Conservation (phyloP, 2,888 invertebrate genomes). For the Leptinotarsa haldemani region DNA sequence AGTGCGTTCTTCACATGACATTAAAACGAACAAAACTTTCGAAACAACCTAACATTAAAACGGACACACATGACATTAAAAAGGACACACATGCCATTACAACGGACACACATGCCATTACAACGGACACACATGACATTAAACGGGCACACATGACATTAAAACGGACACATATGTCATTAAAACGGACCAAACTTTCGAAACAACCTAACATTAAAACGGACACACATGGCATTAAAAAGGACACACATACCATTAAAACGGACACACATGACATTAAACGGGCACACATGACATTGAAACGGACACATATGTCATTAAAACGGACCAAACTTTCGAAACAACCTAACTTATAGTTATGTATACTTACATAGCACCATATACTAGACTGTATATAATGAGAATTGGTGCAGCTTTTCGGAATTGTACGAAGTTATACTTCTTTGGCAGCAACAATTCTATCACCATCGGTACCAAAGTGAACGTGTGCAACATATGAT, state of each 20-base stretch:
- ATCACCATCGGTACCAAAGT: slow-evolving; percentile 67
- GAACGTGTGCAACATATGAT: slow-evolving; percentile 72
- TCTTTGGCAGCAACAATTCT: slow-evolving; percentile 63
- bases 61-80: background rate
- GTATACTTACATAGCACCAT: slow-evolving; percentile 48
- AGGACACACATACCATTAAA: background rate
- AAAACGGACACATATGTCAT: background rate
- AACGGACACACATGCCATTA: background rate
- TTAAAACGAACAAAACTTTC: too few relatives aligned
- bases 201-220: too few relatives aligned
- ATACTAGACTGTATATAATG: slow-evolving; percentile 35
- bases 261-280: too few relatives aligned
- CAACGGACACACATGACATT: too few relatives aligned
- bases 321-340: background rate
- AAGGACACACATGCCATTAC: background rate
- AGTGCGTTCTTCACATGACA: background rate
- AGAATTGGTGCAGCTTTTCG: slow-evolving; percentile 37
- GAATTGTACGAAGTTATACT: slow-evolving; percentile 45
- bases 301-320: background rate
- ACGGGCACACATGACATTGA: background rate
- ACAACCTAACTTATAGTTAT: background rate
- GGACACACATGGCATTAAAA: background rate
- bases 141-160: background rate
- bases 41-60: background rate
- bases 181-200: too few relatives aligned